phyloP scores from a whole-genome alignment of 2,113 vertebrate genomes.

The Ahaetulla prasina region DNA sequence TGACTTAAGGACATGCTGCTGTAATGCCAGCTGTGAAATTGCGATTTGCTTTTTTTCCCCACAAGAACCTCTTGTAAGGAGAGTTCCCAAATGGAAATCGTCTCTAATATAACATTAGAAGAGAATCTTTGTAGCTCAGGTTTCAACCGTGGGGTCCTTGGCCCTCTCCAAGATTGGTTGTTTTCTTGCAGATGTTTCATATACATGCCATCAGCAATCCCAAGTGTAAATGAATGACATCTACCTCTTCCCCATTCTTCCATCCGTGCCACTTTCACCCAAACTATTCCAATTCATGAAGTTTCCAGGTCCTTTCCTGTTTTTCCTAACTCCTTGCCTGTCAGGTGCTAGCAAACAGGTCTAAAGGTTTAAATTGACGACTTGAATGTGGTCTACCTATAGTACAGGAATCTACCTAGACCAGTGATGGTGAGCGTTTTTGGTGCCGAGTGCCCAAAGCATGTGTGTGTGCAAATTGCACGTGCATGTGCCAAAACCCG shows the following conservation, averaged over 20 bases:
- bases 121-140: too few species aligned
- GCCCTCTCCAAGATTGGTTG: background rate
- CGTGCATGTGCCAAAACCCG: too few species aligned
- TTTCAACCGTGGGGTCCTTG: background rate
- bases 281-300: background rate
- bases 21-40: conserved; percentile 6
- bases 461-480: too few species aligned
- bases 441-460: too few species aligned
- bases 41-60: background rate
- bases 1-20: conserved; percentile 19
- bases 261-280: background rate
- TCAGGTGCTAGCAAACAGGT: background rate
- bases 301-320: background rate
- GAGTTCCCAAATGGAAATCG: background rate
- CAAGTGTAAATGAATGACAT: background rate
- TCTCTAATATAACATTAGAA: background rate
- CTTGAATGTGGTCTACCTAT: background rate
- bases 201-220: background rate
- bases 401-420: background rate
- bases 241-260: too few species aligned
- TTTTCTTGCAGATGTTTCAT: background rate
- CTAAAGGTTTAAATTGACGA: background rate
- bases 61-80: background rate
- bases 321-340: background rate
- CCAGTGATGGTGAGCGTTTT: too few species aligned